Evolutionary conservation across 2,797 vertebrate genomes (phyloP).

Genomic region (Limnodromus scolopaceus): DNA sequence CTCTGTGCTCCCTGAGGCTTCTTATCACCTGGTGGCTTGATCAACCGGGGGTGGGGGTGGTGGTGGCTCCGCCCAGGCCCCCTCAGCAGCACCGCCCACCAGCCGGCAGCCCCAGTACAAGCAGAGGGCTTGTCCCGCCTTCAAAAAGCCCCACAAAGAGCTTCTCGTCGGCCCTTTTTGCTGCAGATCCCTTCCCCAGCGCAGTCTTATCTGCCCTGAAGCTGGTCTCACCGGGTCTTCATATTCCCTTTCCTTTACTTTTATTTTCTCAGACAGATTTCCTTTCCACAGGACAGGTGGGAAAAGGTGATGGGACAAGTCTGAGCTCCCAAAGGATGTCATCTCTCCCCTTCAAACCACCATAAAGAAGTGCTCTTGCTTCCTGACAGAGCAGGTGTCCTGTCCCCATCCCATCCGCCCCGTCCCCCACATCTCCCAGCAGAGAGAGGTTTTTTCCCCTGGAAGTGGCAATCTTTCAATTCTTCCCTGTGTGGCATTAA

Average conservation of each 20-base stretch:
- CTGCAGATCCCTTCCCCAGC: no score
- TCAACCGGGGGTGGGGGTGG: no score
- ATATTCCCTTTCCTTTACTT: not conserved
- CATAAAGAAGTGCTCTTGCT: not conserved
- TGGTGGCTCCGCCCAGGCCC: no score
- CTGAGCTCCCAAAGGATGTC: not conserved
- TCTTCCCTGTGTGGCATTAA: not conserved
- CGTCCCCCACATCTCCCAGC: not conserved
- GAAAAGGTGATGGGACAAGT: not conserved
- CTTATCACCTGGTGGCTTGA: no score
- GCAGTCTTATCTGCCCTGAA: no score
- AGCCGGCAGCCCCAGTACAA: no score
- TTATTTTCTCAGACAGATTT: not conserved
- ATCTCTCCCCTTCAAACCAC: not conserved
- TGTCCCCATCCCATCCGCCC: no score
- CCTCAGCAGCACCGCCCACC: no score
- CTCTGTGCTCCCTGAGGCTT: no score
- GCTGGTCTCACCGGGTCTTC: not conserved
- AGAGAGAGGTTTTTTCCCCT: not conserved
- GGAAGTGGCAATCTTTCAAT: not conserved
- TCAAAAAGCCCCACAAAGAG: no score
- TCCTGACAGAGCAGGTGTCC: not conserved
- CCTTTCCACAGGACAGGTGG: not conserved
- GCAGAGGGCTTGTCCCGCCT: no score
- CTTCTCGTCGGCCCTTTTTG: no score